Percentiles rank a stretch among this genome's conserved stretches.
Evolutionary conservation across 2,888 invertebrate genomes (phyloP).

Genomic region (Minunthozetes semirufus): DNA sequence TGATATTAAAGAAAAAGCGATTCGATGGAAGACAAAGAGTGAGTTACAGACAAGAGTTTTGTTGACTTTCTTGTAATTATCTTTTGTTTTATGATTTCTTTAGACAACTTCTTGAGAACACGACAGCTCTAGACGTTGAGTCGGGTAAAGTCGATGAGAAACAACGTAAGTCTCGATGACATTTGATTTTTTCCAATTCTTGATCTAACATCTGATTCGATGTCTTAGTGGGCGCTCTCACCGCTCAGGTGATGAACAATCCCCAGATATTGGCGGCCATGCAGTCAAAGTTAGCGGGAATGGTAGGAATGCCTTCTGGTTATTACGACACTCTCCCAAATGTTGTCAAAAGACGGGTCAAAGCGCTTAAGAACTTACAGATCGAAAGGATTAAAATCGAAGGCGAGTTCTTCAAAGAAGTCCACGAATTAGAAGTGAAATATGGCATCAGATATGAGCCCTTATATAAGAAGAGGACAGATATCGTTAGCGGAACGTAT

Average conservation of each 20-base stretch:
- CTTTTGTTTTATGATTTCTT: not conserved
- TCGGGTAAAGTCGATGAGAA: slow-evolving; percentile 13
- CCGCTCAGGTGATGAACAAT: slow-evolving; percentile 34
- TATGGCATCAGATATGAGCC: slow-evolving; percentile 62
- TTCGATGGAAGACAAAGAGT: too few relatives aligned
- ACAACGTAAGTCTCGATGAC: not conserved
- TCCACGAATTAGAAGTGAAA: slow-evolving; percentile 85
- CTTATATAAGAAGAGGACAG: slow-evolving; percentile 58
- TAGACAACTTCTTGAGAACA: not conserved
- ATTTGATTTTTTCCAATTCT: not conserved
- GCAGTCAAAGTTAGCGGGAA: slow-evolving; percentile 33
- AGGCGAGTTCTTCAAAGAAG: slow-evolving; percentile 85
- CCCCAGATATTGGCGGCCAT: slow-evolving; percentile 34
- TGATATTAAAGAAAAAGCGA: too few relatives aligned
- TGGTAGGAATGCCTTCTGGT: slow-evolving; percentile 35
- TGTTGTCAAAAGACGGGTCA: slow-evolving; percentile 69
- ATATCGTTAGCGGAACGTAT: slow-evolving; percentile 56
- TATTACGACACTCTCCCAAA: slow-evolving; percentile 54
- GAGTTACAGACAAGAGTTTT: not conserved
- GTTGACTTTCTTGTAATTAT: not conserved
- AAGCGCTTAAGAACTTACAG: slow-evolving; percentile 78
- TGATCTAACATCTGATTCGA: not conserved
- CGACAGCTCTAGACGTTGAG: not conserved
- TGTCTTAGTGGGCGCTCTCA: slow-evolving; percentile 5
- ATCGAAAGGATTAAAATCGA: slow-evolving; percentile 76